Percentiles rank a stretch among this genome's conserved stretches.
phyloP scores from a whole-genome alignment of 2,888 invertebrate genomes.

The Philhelius pedissequus region DNA sequence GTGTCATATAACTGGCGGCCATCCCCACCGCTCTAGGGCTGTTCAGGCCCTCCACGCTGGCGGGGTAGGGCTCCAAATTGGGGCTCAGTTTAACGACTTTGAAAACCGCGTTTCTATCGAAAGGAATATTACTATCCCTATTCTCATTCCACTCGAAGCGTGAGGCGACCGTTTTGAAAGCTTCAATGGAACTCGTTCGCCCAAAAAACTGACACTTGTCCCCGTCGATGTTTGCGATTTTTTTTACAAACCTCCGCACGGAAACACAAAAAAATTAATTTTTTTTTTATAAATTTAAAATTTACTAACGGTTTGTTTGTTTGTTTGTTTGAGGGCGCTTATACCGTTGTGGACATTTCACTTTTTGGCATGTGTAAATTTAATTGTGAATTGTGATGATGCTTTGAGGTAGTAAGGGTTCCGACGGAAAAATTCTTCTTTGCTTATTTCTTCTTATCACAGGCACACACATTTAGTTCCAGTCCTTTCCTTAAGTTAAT shows the following conservation, averaged over 20 bases:
- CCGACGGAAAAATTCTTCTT: constrained; percentile 53
- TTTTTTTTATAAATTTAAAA: not conserved
- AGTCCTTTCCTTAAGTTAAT: constrained; percentile 51
- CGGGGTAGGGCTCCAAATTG: constrained; percentile 80
- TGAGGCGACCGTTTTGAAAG: constrained; percentile 79
- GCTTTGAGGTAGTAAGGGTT: constrained; percentile 60
- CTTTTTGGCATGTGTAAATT: constrained; percentile 4
- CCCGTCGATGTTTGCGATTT: constrained; percentile 69
- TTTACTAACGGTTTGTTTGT: not conserved
- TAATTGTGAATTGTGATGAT: not conserved
- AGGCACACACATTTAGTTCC: constrained; percentile 41
- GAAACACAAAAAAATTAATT: constrained; percentile 7
- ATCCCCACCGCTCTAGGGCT: constrained; percentile 88
- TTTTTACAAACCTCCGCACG: constrained; percentile 51
- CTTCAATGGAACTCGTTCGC: constrained; percentile 71
- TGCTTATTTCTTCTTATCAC: constrained; percentile 32
- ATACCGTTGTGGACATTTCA: constrained; percentile 44
- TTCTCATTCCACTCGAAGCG: constrained; percentile 79
- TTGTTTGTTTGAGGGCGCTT: not conserved
- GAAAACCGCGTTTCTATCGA: constrained; percentile 78
- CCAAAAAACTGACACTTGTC: constrained; percentile 69
- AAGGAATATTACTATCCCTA: constrained; percentile 78
- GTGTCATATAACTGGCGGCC: constrained; percentile 98
- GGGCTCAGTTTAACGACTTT: constrained; percentile 80
- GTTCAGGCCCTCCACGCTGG: constrained; percentile 80